These are phyloP conservation scores for Sebastes fasciatus DNA, from an alignment of 2,113 vertebrate species.

Conservation along the genomic window DNA sequence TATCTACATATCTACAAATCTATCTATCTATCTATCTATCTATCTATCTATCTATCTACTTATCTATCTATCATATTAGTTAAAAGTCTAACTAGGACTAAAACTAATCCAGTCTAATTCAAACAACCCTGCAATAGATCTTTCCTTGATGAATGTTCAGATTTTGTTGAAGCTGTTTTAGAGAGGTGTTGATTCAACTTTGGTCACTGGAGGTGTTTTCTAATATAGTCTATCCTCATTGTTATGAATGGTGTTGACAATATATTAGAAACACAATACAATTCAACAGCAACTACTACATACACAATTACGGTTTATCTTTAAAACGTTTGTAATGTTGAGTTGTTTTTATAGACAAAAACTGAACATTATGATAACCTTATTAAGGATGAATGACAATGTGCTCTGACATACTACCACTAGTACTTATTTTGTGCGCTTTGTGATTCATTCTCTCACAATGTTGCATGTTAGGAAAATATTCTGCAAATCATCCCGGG, in stretches of 20 bases:
- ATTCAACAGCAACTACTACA: background rate
- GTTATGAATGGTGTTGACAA: background rate
- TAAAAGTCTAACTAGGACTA: background rate
- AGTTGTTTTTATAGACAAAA: background rate
- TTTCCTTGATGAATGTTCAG: background rate
- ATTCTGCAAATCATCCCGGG: background rate
- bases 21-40: too few relatives aligned
- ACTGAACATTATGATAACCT: background rate
- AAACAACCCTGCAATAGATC: background rate
- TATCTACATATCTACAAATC: too few relatives aligned
- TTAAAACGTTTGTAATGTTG: too few relatives aligned
- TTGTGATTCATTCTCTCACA: background rate
- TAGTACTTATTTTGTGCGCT: background rate
- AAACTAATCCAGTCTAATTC: background rate
- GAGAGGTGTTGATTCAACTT: background rate
- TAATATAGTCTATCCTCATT: background rate
- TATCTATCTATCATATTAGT: too few relatives aligned
- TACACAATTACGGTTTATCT: too few relatives aligned
- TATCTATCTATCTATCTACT: too few relatives aligned
- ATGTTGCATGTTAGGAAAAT: background rate
- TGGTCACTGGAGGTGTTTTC: background rate
- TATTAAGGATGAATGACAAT: background rate
- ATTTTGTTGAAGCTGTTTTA: slow-evolving; percentile 3
- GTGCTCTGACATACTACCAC: background rate
- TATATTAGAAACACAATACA: background rate